A percentile compares a stretch with the other conserved stretches of the same genome.
These are phyloP conservation scores for Dromaius novaehollandiae DNA, from an alignment of 2,113 vertebrate species.

Conservation along the genomic window DNA sequence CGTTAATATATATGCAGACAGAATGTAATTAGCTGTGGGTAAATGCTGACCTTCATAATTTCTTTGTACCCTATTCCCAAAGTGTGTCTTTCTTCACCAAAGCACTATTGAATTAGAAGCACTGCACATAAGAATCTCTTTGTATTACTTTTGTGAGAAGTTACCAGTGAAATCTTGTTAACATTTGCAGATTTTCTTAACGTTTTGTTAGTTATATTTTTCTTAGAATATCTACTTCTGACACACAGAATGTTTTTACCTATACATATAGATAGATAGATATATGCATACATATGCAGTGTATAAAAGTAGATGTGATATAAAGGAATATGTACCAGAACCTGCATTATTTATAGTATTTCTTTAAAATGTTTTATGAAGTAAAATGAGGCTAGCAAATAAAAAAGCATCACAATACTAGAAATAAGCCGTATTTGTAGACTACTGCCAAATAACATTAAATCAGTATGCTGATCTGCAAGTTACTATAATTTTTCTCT, in stretches of 20 bases:
- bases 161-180: background rate
- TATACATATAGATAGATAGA: background rate
- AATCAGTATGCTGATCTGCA: background rate
- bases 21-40: background rate
- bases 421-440: background rate
- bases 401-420: background rate
- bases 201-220: background rate
- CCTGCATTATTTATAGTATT: background rate
- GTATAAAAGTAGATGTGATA: background rate
- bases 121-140: background rate
- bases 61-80: background rate
- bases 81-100: background rate
- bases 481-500: background rate
- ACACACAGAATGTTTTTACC: background rate
- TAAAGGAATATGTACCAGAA: background rate
- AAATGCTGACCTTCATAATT: background rate
- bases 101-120: background rate
- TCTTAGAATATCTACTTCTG: background rate
- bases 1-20: background rate
- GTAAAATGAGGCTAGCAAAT: background rate
- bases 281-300: background rate
- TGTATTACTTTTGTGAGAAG: background rate
- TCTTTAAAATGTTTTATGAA: background rate
- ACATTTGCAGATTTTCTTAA: background rate
- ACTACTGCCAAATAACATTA: background rate